Conservation (phyloP, 2,888 invertebrate genomes). For the Chaetoderma sp. region DNA sequence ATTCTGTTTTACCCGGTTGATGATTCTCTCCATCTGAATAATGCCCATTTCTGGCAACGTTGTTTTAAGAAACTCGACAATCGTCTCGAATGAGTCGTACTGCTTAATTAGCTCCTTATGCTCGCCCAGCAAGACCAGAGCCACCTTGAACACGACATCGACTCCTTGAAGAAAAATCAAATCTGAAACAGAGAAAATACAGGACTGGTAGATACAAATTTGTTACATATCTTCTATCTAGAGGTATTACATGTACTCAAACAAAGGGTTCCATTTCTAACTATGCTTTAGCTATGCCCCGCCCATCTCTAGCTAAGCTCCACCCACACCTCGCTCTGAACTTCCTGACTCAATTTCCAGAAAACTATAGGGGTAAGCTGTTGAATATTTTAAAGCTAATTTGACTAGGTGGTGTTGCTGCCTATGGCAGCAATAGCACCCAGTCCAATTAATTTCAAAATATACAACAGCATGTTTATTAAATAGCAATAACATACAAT, state of each 20-base stretch:
- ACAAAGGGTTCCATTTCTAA: too few relatives aligned
- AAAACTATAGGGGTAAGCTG: too few relatives aligned
- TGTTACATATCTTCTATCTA: not conserved
- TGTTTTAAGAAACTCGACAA: slow-evolving; percentile 92
- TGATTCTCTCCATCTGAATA: slow-evolving; percentile 80
- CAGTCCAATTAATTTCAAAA: too few relatives aligned
- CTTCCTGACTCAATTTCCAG: too few relatives aligned
- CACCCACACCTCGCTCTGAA: too few relatives aligned
- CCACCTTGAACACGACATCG: slow-evolving; percentile 90
- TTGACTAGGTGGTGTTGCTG: too few relatives aligned
- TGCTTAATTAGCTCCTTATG: slow-evolving; percentile 86
- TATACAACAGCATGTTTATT: too few relatives aligned
- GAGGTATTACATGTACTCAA: not conserved
- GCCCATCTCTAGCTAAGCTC: too few relatives aligned
- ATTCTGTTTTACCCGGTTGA: slow-evolving; percentile 79
- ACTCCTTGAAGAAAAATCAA: slow-evolving; percentile 89
- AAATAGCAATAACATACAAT: too few relatives aligned
- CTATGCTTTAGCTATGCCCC: too few relatives aligned
- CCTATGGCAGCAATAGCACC: too few relatives aligned
- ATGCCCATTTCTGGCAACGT: slow-evolving; percentile 72
- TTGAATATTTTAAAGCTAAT: too few relatives aligned
- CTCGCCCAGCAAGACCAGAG: slow-evolving; percentile 84
- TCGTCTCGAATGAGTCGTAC: slow-evolving; percentile 91
- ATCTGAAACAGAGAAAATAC: slow-evolving; percentile 75
- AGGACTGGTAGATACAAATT: not conserved